Conservation (phyloP, 2,797 vertebrate genomes). For the Rousettus madagascariensis region DNA sequence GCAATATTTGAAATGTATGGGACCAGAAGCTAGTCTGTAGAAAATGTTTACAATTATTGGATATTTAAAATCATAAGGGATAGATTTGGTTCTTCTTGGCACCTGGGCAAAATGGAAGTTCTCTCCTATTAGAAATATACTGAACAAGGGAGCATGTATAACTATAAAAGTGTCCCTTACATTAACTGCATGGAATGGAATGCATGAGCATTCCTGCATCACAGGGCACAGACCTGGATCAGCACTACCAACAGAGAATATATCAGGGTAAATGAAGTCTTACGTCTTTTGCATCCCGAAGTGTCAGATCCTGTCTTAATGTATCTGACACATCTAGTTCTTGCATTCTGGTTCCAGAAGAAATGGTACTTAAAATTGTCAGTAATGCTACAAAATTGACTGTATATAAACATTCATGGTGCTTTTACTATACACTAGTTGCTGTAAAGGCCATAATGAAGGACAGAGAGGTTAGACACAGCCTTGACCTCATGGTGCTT, state of each 20-base stretch:
- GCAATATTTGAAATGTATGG: background rate
- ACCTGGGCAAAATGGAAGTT: background rate
- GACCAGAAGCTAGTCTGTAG: background rate
- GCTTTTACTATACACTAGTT: background rate
- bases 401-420: background rate
- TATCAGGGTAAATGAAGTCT: background rate
- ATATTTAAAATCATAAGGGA: background rate
- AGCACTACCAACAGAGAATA: background rate
- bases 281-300: background rate
- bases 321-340: background rate
- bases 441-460: background rate
- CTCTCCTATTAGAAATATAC: background rate
- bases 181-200: background rate
- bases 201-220: background rate
- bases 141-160: background rate
- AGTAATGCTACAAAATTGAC: background rate
- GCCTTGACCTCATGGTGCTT: background rate
- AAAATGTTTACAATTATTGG: background rate
- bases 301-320: background rate
- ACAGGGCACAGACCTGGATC: background rate
- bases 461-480: background rate
- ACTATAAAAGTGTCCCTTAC: background rate
- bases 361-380: background rate
- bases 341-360: background rate
- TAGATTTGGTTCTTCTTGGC: background rate